phyloP scores from a whole-genome alignment of 64 coral and sea anemone species.

The Orbicella faveolata region DNA sequence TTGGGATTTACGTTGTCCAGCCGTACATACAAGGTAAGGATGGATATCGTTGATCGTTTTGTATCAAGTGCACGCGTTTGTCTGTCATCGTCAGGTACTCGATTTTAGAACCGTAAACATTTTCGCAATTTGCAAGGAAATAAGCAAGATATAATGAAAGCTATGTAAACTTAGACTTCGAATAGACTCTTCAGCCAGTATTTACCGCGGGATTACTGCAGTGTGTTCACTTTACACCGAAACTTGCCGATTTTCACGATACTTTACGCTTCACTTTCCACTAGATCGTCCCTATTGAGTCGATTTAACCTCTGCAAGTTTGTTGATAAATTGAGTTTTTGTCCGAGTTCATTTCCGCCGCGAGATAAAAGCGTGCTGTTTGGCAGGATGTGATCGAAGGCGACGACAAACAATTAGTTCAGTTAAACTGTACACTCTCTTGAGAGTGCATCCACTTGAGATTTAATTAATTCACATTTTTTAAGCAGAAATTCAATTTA shows the following conservation, averaged over 20 bases:
- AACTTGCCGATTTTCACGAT: background rate
- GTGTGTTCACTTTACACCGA: background rate
- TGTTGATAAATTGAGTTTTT: too few relatives aligned
- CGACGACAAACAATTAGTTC: too few relatives aligned
- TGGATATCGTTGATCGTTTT: too few relatives aligned
- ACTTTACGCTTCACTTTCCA: background rate
- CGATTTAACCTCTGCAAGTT: too few relatives aligned
- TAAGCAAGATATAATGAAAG: background rate
- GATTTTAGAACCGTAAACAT: constrained; percentile 22
- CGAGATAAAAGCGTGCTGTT: too few relatives aligned
- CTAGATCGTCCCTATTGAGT: background rate
- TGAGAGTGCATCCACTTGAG: too few relatives aligned
- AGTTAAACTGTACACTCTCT: too few relatives aligned
- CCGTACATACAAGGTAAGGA: constrained; percentile 76
- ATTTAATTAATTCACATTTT: too few relatives aligned
- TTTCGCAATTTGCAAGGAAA: background rate
- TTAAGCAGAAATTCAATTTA: too few relatives aligned
- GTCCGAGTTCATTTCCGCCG: too few relatives aligned
- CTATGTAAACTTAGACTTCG: background rate
- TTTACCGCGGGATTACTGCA: background rate
- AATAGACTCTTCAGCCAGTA: background rate
- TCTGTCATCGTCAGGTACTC: background rate
- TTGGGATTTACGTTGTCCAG: constrained; percentile 76
- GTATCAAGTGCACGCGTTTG: background rate
- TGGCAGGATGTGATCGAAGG: too few relatives aligned